Conservation (phyloP, 2,113 vertebrate genomes). For the Cepphus grylle region DNA sequence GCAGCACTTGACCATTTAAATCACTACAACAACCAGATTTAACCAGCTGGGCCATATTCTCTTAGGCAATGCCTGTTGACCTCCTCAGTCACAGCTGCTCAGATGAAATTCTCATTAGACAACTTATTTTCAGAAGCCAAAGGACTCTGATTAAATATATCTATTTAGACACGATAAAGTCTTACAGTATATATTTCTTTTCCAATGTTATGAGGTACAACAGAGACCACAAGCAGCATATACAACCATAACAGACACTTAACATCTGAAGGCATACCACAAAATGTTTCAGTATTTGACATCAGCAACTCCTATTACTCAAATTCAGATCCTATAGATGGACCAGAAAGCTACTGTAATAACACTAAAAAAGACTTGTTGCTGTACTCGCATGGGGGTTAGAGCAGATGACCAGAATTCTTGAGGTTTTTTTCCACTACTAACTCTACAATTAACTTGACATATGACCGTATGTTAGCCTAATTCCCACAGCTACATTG, state of each 20-base stretch:
- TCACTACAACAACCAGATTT: constrained; percentile 92
- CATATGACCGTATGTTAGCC: not conserved
- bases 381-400: fast-evolving
- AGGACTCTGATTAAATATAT: constrained; percentile 77
- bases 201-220: constrained; percentile 31
- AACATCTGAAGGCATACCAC: not conserved
- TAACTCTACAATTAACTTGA: not conserved
- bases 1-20: constrained; percentile 98
- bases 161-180: constrained; percentile 71
- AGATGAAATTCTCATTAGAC: constrained; percentile 82
- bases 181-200: constrained; percentile 62
- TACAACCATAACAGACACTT: constrained; percentile 19
- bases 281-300: constrained; percentile 20
- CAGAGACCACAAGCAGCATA: not conserved
- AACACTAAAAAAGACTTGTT: not conserved
- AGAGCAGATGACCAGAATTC: not conserved
- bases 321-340: not conserved
- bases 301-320: not conserved
- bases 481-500: not conserved
- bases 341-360: not conserved
- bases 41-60: constrained; percentile 94
- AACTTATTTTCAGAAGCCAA: constrained; percentile 78
- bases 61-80: constrained; percentile 81
- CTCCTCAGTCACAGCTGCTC: constrained; percentile 79
- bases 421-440: not conserved